These are phyloP conservation scores for Turritopsis rubra DNA, from an alignment of 30 jellyfish, hydroid and myxozoan genomes.

Conservation along the genomic window DNA sequence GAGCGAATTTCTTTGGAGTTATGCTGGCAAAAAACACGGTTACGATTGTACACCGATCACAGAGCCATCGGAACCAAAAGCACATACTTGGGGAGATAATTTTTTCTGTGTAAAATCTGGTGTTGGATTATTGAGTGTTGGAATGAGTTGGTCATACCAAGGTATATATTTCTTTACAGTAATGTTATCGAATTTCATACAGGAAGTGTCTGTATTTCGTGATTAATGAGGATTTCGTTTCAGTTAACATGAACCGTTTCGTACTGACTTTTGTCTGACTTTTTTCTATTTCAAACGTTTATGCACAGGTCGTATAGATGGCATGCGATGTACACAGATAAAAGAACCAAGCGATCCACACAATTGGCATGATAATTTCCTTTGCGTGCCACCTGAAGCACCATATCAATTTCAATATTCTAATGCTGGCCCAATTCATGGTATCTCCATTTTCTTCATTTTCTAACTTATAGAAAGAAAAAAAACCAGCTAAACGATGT, in stretches of 20 bases:
- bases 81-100: conserved; percentile 12
- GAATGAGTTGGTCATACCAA: neutral
- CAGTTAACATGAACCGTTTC: neutral
- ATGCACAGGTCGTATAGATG: conserved; percentile 54
- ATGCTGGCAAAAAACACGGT: conserved; percentile 8
- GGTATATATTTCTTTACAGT: neutral
- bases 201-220: neutral
- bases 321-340: conserved; percentile 73
- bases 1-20: conserved; percentile 5
- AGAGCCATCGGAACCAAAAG: neutral
- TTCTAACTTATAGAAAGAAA: no score
- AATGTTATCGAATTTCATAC: neutral
- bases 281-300: neutral
- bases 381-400: conserved; percentile 69
- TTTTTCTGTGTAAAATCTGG: conserved; percentile 13
- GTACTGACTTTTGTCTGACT: neutral
- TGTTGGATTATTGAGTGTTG: neutral
- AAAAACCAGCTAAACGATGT: no score
- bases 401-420: conserved; percentile 80
- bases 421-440: neutral
- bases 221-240: neutral
- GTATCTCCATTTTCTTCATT: neutral
- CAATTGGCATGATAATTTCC: conserved; percentile 70
- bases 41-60: neutral
- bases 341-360: conserved; percentile 72